Base-by-base conservation (phyloP, 2,888 invertebrate genomes). In the Sinelater perroti region DNA sequence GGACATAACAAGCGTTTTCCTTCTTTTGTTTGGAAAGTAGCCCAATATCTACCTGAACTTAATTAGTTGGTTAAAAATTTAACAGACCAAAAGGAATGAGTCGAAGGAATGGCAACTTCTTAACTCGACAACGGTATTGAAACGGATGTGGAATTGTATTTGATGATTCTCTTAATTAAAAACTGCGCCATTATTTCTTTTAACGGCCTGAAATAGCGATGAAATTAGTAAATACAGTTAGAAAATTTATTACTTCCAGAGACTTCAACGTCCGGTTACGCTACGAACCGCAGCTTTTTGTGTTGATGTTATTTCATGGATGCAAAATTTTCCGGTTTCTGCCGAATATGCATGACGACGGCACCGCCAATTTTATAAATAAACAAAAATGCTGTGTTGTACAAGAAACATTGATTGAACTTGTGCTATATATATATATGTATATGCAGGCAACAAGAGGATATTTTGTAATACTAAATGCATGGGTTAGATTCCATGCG, bases 21-120 rank as follows among this genome's bases (percentile, higher is more conserved):
- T 28, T 28, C n/a, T 24, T 40, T 38, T 38, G 2, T 40, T 24
- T 40, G 26, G 40, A 40, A 40, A 40, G 40, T 26, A 6, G 40
- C 14, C 24, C 13, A 40, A 24, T 40, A 40, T 40, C 24, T n/a
- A n/a, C n/a, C n/a, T n/a, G n/a, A n/a, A n/a, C 28, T 28, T 28
- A 28, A 28, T 28, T 28, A 28, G n/a, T n/a, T n/a, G n/a, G n/a
- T n/a, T n/a, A n/a, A n/a, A n/a, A n/a, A n/a, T n/a, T n/a, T n/a
- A n/a, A n/a, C n/a, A n/a, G n/a, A n/a, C n/a, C n/a, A n/a, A n/a
- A n/a, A n/a, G n/a, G n/a, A n/a, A n/a, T n/a, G n/a, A n/a, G n/a
- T n/a, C n/a, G n/a, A n/a, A n/a, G n/a, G n/a, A n/a, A n/a, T n/a
- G n/a, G n/a, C n/a, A n/a, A n/a, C n/a, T n/a, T n/a, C n/a, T n/a